phyloP scores from a whole-genome alignment of 2,797 vertebrate genomes.

The Helarctos malayanus region DNA sequence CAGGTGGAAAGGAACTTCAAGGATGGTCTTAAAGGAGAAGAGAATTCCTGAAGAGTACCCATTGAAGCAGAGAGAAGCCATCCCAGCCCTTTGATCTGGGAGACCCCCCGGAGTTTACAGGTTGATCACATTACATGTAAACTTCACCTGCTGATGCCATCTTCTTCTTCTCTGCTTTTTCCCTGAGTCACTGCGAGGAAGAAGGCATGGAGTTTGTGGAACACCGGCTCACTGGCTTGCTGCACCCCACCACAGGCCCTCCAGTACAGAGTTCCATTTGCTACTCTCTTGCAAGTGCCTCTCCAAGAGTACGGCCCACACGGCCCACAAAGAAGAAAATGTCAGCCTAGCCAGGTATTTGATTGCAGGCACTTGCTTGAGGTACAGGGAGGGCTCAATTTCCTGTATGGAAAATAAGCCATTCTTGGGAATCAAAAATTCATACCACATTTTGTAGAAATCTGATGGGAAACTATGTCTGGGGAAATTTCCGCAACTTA shows the following conservation, averaged over 20 bases:
- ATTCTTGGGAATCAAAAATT: constrained; percentile 77
- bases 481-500: constrained; percentile 77
- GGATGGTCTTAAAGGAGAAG: neutral
- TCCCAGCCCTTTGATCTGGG: neutral
- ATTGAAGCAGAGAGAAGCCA: neutral
- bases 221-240: neutral
- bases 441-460: constrained; percentile 77
- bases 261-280: constrained; percentile 43
- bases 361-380: constrained; percentile 74
- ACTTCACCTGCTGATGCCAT: neutral
- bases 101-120: neutral
- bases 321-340: constrained; percentile 78
- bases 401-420: constrained; percentile 77
- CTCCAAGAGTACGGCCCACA: constrained; percentile 55
- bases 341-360: constrained; percentile 67
- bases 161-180: neutral
- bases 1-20: neutral
- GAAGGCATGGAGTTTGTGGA: neutral
- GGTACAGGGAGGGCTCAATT: constrained; percentile 80
- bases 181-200: neutral
- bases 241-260: accelerated
- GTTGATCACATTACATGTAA: neutral
- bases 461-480: constrained; percentile 79
- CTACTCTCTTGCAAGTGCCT: constrained; percentile 34
- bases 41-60: neutral